These are phyloP conservation scores for Heliopora coerulea DNA, from an alignment of 92 coral and sea anemone genomes.

Conservation along the genomic window DNA sequence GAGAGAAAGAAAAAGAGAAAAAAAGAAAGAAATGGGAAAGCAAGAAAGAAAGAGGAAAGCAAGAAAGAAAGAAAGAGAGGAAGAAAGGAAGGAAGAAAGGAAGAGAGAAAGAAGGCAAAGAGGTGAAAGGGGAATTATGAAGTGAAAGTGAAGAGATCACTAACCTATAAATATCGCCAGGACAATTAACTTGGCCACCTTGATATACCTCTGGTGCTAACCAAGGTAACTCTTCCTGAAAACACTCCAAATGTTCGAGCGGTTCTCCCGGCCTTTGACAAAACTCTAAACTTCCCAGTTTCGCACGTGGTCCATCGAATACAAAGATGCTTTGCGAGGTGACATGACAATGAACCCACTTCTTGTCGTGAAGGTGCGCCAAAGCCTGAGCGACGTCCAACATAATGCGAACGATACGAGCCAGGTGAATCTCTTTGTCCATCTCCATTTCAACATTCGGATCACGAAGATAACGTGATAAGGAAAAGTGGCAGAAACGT, in stretches of 20 bases:
- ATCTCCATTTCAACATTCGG: slow-evolving; percentile 55
- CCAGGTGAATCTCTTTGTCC: slow-evolving; percentile 34
- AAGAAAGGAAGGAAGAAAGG: slow-evolving; percentile 7
- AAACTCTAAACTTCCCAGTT: slow-evolving; percentile 38
- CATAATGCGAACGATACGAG: slow-evolving; percentile 50
- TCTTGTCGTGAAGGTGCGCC: slow-evolving; percentile 59
- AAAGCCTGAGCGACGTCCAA: slow-evolving; percentile 78
- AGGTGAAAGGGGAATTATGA: not conserved
- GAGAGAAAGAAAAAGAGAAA: not conserved
- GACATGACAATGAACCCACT: slow-evolving; percentile 75
- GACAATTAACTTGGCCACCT: slow-evolving; percentile 13
- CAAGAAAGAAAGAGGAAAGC: slow-evolving; percentile 27
- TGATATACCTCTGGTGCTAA: slow-evolving; percentile 20
- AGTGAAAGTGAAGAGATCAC: not conserved
- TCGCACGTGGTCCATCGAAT: slow-evolving; percentile 36
- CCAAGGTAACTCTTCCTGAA: slow-evolving; percentile 37
- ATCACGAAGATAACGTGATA: slow-evolving; percentile 62
- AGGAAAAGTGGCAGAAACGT: slow-evolving; percentile 62
- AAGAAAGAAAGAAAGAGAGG: slow-evolving; percentile 57
- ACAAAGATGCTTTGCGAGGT: slow-evolving; percentile 66
- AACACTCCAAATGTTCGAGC: slow-evolving; percentile 13
- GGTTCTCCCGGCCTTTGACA: slow-evolving; percentile 29
- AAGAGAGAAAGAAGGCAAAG: slow-evolving; percentile 21
- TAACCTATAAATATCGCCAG: slow-evolving; percentile 29
- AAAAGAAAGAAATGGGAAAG: slow-evolving; percentile 20